Evolutionary conservation across 2,888 invertebrate species (phyloP), one percentile per base, ranked within the genome.

Genomic region (Eupeodes latifasciatus): DNA sequence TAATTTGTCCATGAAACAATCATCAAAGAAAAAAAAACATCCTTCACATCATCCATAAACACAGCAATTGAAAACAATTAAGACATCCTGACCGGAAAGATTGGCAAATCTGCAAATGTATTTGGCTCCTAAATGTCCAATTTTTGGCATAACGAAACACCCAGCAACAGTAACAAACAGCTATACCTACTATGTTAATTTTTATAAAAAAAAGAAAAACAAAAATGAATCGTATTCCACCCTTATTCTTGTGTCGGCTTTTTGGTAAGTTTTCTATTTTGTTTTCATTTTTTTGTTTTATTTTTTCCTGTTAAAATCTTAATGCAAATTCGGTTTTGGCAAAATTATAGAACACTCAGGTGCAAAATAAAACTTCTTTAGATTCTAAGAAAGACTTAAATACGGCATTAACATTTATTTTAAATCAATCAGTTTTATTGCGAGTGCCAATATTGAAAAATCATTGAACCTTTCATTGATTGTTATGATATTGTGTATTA

Each of bases 61-160:
- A 66, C 76, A 72, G 27, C 66, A 76, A 77, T 81, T 85, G 72
- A 61, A 81, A 77, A 81, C 81, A 85, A 85, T 85, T 81, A 85
- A 67, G n/a, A n/a, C 36, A 67, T 67, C 66, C 59, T 16, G 57
- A 2, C 72, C 53, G 47, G 12, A 14, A 12, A 19, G 14, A 59
- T 59, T n/a, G 12, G 4, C 10, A n/a, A 69, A 61, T 72, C 55
- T 44, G 10, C n/a, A 55, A 71, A 47, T 4, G 6, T 6, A 10
- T 66, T 66, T 57, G 59, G 76, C 71, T 76, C 61, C 76, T 53
- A 81, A 81, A 77, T 72, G 36, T 19, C 59, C 67, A n/a, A 12
- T 69, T 44, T 64, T 76, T 85, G 79, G 67, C 74, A 79, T 14
- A 9, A 51, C 76, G 61, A 69, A 40, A 64, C 74, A 72, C 36